Conservation (phyloP, 2,797 vertebrate genomes). For the Netta rufina region DNA sequence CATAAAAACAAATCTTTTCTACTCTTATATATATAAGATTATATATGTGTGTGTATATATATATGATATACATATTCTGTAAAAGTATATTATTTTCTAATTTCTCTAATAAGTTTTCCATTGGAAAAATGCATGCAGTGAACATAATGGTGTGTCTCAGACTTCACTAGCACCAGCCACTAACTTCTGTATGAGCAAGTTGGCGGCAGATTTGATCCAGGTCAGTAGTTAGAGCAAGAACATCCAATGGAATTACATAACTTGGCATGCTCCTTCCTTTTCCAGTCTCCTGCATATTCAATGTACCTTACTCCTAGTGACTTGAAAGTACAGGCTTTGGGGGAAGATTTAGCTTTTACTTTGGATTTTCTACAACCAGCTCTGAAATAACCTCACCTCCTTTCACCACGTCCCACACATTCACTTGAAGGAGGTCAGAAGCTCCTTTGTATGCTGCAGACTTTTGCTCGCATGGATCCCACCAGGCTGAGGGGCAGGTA, state of each 20-base stretch:
- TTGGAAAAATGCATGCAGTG: background rate
- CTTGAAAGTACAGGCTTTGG: background rate
- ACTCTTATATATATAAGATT: background rate
- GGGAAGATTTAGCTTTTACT: background rate
- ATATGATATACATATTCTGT: background rate
- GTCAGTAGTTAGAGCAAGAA: constrained; percentile 43
- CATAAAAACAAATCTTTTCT: background rate
- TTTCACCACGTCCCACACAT: background rate
- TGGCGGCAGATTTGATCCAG: constrained; percentile 23
- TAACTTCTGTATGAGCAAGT: background rate
- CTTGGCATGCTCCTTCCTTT: constrained; percentile 33
- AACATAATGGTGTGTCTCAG: background rate
- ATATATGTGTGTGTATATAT: background rate
- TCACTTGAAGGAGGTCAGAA: background rate
- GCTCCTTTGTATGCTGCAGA: background rate
- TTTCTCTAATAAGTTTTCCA: background rate
- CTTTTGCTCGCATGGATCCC: accelerated
- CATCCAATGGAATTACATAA: constrained; percentile 35
- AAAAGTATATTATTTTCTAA: background rate
- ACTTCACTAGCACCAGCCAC: background rate
- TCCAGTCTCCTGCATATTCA: constrained; percentile 10
- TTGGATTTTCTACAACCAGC: background rate
- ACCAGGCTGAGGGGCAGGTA: background rate
- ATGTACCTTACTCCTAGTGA: background rate
- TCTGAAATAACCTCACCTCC: background rate